A percentile compares a stretch with the other conserved stretches of the same genome.
These are phyloP conservation scores for Lycia hirtaria DNA, from an alignment of 2,888 invertebrate genomes.

Conservation along the genomic window DNA sequence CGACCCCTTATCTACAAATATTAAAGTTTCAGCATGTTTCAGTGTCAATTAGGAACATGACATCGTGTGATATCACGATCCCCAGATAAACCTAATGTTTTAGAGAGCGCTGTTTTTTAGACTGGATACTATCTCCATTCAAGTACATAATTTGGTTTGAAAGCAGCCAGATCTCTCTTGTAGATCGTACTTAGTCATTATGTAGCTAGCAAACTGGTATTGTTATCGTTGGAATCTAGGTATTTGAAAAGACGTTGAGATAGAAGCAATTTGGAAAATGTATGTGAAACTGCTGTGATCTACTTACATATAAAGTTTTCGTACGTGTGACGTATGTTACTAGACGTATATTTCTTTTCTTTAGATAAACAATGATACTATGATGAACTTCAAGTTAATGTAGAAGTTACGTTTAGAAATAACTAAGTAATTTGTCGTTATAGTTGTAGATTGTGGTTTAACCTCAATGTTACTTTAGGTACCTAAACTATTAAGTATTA, in stretches of 20 bases:
- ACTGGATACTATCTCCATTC: constrained; percentile 10
- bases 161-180: constrained; percentile 9
- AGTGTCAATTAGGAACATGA: constrained; percentile 9
- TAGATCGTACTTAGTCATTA: constrained; percentile 18
- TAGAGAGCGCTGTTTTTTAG: constrained; percentile 16
- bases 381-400: background rate
- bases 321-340: background rate
- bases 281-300: constrained; percentile 16
- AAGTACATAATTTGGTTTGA: constrained; percentile 9
- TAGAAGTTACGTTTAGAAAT: no score
- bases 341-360: no score
- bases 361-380: constrained; percentile 2
- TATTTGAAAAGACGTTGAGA: constrained; percentile 19
- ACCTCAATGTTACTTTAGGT: no score
- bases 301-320: constrained; percentile 7
- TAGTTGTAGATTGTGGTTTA: no score
- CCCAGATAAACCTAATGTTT: constrained; percentile 10
- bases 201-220: constrained; percentile 13
- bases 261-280: constrained; percentile 23
- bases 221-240: constrained; percentile 23
- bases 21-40: background rate
- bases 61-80: constrained; percentile 6
- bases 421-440: no score
- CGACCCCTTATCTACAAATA: background rate
- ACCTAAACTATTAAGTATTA: no score